Conservation (phyloP, 2,113 vertebrate genomes). For the Illadopsis cleaveri region DNA sequence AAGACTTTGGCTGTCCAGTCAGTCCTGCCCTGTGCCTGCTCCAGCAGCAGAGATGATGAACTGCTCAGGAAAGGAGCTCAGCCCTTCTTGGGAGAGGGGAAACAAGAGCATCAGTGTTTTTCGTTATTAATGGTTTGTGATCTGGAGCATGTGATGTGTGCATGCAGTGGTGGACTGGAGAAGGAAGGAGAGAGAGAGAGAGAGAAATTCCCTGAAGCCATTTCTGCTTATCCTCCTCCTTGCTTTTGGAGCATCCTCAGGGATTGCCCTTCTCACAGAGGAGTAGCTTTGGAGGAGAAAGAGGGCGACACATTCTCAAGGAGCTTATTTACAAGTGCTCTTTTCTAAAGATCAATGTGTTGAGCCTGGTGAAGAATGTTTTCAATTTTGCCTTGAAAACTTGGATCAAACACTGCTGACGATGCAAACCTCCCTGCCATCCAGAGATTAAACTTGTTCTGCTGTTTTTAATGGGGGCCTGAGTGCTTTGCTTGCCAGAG, state of each 20-base stretch:
- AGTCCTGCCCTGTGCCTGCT: fast-evolving
- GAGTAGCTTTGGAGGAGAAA: background rate
- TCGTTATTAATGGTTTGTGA: background rate
- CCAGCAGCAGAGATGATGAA: fast-evolving
- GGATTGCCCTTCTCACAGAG: background rate
- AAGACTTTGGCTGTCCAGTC: no score
- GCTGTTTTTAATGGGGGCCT: slow-evolving; percentile 18
- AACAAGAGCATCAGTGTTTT: fast-evolving
- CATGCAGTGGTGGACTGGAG: background rate
- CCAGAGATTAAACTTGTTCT: slow-evolving; percentile 47
- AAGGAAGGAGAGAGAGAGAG: background rate
- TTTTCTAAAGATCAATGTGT: slow-evolving; percentile 31
- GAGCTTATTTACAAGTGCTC: slow-evolving; percentile 55
- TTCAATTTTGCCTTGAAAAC: slow-evolving; percentile 58
- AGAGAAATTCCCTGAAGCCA: background rate
- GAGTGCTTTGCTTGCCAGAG: background rate
- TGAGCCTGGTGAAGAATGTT: slow-evolving; percentile 28
- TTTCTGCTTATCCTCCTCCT: background rate
- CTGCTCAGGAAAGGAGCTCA: fast-evolving
- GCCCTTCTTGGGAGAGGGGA: background rate
- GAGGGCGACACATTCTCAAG: background rate
- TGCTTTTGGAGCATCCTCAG: background rate
- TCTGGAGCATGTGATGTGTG: background rate
- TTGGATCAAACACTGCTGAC: slow-evolving; percentile 62
- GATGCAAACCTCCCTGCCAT: background rate